phyloP scores from a whole-genome alignment of 2,888 invertebrate species.

The Volucella bombylans region DNA sequence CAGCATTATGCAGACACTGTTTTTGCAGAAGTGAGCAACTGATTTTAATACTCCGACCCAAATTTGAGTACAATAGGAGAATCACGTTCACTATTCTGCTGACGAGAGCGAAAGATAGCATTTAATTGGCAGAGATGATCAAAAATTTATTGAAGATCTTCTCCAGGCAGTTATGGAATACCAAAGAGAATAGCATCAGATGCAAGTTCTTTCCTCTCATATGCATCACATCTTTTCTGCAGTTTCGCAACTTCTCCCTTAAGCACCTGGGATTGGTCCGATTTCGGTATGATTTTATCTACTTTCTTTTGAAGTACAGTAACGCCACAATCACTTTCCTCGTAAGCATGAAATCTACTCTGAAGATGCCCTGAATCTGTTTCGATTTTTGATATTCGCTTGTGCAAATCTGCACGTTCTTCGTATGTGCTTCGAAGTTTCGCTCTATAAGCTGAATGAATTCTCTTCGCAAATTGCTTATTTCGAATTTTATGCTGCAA shows the following conservation, averaged over 20 bases:
- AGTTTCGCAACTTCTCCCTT: neutral
- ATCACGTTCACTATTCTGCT: too few relatives aligned
- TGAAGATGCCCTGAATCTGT: neutral
- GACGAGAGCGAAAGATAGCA: too few relatives aligned
- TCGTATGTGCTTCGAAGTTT: neutral
- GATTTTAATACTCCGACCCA: neutral
- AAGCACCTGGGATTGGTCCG: neutral
- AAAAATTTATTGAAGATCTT: too few relatives aligned
- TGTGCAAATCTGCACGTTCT: neutral
- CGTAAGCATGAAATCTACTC: neutral
- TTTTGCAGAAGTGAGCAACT: neutral
- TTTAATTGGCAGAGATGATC: too few relatives aligned
- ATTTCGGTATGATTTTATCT: too few relatives aligned
- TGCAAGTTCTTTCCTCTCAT: neutral
- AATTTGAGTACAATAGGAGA: neutral
- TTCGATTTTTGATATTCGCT: conserved; percentile 1
- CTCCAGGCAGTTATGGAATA: too few relatives aligned
- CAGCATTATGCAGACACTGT: too few relatives aligned
- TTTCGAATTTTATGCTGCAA: neutral
- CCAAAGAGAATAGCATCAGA: too few relatives aligned
- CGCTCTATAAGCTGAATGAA: neutral
- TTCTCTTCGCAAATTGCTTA: neutral
- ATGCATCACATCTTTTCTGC: neutral
- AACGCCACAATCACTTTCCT: neutral
- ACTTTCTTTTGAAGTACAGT: too few relatives aligned